Conservation (phyloP, 2,797 vertebrate genomes). For the Sciurus carolinensis region DNA sequence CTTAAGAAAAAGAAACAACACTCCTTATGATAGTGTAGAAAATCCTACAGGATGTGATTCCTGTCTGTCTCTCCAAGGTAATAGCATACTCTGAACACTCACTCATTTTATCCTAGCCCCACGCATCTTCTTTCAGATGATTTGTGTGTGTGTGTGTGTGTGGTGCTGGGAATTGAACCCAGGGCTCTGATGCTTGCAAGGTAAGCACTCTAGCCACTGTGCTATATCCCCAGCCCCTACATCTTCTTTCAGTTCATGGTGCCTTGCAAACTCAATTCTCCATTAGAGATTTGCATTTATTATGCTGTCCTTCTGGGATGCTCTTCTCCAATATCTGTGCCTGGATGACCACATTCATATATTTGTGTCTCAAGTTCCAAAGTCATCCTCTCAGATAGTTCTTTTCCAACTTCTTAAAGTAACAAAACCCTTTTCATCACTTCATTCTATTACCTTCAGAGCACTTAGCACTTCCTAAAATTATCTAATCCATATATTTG, state of each 20-base stretch:
- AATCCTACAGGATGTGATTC: background rate
- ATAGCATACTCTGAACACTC: background rate
- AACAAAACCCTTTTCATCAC: background rate
- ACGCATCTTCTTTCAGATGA: background rate
- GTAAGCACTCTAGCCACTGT: no score
- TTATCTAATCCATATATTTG: background rate
- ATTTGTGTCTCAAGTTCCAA: constrained; percentile 14
- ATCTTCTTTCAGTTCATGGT: background rate
- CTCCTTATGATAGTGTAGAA: background rate
- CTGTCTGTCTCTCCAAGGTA: background rate
- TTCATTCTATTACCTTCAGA: constrained; percentile 5
- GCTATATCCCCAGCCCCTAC: no score
- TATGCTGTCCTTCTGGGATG: background rate
- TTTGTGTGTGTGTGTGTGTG: no score
- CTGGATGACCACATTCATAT: background rate
- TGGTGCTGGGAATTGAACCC: no score
- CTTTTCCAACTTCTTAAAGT: background rate
- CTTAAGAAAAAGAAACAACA: constrained; percentile 15
- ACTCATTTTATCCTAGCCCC: background rate
- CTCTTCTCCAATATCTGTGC: background rate
- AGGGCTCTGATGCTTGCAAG: no score
- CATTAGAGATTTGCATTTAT: constrained; percentile 9
- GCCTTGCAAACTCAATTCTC: background rate
- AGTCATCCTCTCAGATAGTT: background rate
- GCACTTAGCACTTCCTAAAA: background rate